Conservation (phyloP, 2,797 vertebrate genomes). For the Anguilla obscura region DNA sequence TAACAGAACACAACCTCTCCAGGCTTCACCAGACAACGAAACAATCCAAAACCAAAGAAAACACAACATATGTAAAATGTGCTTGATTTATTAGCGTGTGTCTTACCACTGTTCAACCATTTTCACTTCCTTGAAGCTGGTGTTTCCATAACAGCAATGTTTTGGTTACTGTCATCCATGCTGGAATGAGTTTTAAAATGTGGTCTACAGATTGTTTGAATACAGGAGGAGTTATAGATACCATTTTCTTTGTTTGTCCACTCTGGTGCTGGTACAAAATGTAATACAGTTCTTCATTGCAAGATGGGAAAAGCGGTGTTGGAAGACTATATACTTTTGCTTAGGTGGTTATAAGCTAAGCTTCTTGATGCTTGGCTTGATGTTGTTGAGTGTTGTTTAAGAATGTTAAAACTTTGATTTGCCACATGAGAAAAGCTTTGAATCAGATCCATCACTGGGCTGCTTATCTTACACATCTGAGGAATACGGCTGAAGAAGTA, state of each 20-base stretch:
- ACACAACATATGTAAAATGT: background rate
- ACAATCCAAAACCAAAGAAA: background rate
- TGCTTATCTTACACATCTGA: background rate
- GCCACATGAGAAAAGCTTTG: background rate
- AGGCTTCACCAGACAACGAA: background rate
- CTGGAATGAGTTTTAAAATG: constrained; percentile 13
- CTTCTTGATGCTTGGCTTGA: no score
- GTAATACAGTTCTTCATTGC: background rate
- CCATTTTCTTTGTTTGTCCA: background rate
- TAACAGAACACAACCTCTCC: background rate
- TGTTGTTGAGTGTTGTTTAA: background rate
- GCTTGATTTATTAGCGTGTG: background rate
- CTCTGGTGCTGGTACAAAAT: background rate
- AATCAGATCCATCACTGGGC: background rate
- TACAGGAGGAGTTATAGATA: constrained; percentile 7
- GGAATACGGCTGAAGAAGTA: background rate
- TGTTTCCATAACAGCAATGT: constrained; percentile 33
- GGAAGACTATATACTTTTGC: background rate
- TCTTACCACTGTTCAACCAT: background rate
- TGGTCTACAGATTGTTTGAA: constrained; percentile 3
- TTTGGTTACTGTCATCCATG: constrained; percentile 24
- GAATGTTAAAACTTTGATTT: background rate
- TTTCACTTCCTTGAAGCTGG: background rate
- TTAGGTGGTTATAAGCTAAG: background rate
- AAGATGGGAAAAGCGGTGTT: background rate